Conservation (phyloP, 2,113 vertebrate genomes). For the Puma concolor region DNA sequence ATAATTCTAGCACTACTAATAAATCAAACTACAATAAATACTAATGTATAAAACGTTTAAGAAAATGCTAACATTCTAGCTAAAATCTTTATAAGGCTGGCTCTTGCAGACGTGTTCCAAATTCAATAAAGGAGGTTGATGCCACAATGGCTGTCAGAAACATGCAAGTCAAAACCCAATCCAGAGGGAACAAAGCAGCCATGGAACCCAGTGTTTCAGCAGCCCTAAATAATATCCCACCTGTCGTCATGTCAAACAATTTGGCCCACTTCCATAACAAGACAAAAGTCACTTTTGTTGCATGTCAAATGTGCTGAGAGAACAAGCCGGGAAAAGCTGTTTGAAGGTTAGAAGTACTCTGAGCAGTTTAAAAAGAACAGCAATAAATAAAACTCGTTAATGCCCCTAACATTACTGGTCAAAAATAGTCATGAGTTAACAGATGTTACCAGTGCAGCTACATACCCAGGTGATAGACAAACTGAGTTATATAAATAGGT, state of each 20-base stretch:
- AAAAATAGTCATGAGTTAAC: constrained; percentile 78
- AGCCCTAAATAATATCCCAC: constrained; percentile 86
- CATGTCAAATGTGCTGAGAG: constrained; percentile 77
- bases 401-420: constrained; percentile 55
- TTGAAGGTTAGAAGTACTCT: constrained; percentile 63
- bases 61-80: constrained; percentile 59
- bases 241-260: constrained; percentile 85
- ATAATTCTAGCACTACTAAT: constrained; percentile 8
- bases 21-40: constrained; percentile 34
- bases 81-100: constrained; percentile 60
- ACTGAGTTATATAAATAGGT: constrained; percentile 61
- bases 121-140: constrained; percentile 86
- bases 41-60: constrained; percentile 51
- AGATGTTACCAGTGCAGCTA: constrained; percentile 79
- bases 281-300: constrained; percentile 87
- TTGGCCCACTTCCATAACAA: constrained; percentile 83
- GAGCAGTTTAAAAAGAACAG: constrained; percentile 64
- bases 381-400: constrained; percentile 72
- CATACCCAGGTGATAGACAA: constrained; percentile 64
- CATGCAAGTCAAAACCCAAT: constrained; percentile 90
- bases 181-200: constrained; percentile 86
- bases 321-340: constrained; percentile 68
- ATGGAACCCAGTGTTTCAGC: constrained; percentile 84
- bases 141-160: constrained; percentile 88
- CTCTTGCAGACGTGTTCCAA: constrained; percentile 86